Conservation (phyloP, 2,113 vertebrate genomes). For the Papio anubis region DNA sequence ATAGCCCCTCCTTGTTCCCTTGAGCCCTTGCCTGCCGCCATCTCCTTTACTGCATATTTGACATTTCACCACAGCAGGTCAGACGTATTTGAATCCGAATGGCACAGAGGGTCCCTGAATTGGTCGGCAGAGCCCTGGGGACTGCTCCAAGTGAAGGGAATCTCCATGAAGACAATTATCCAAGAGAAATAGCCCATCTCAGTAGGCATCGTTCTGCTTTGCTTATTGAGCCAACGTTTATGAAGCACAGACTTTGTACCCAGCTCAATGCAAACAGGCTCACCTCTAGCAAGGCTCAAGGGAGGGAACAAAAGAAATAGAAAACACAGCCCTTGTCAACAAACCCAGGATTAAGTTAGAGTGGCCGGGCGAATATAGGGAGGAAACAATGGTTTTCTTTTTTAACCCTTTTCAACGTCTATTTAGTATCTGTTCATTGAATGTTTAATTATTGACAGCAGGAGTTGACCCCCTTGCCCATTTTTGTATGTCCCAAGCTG, state of each 20-base stretch:
- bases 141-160: slow-evolving; percentile 23
- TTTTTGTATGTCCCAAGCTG: neutral
- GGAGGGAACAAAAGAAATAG: neutral
- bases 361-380: too few species aligned
- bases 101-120: neutral
- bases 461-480: too few species aligned
- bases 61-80: slow-evolving; percentile 55
- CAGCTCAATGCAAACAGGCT: neutral
- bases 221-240: neutral
- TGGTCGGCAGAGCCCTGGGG: neutral
- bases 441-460: neutral
- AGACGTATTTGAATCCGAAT: slow-evolving; percentile 68
- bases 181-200: neutral
- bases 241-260: neutral
- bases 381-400: neutral
- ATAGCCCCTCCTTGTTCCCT: neutral
- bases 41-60: slow-evolving; percentile 33
- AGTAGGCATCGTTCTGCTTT: neutral
- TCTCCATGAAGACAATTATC: slow-evolving; percentile 26
- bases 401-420: neutral
- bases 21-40: neutral
- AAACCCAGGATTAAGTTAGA: neutral
- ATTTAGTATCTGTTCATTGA: neutral
- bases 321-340: neutral
- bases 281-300: accelerated